These are phyloP conservation scores for Psettodes erumei DNA, from an alignment of 2,113 vertebrate genomes.

Conservation along the genomic window DNA sequence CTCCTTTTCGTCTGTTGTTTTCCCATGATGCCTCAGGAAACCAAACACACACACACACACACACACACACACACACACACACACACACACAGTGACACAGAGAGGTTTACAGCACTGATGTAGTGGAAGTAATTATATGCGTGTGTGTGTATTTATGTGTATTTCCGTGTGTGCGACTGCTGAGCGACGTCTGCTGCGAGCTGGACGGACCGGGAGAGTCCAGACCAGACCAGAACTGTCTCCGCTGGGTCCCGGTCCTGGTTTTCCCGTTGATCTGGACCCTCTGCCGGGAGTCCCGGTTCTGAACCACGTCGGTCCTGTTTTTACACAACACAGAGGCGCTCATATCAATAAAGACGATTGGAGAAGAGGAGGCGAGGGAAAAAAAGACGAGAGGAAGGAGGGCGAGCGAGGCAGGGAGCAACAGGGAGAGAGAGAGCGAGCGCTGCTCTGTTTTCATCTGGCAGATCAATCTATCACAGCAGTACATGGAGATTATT, in stretches of 20 bases:
- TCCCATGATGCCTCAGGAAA: slow-evolving; percentile 53
- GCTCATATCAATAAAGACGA: not conserved
- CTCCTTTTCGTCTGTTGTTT: slow-evolving; percentile 39
- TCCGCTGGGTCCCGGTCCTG: too few species aligned
- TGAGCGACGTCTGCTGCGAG: slow-evolving; percentile 15
- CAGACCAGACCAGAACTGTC: too few species aligned
- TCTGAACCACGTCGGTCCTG: too few species aligned
- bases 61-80: slow-evolving; percentile 4
- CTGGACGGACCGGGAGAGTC: not conserved
- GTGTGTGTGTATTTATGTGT: slow-evolving; percentile 22
- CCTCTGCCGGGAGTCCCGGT: too few species aligned
- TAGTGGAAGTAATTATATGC: slow-evolving; percentile 46
- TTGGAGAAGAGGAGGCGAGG: not conserved
- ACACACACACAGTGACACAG: slow-evolving; percentile 30
- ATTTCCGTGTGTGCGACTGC: slow-evolving; percentile 2
- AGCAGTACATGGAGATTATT: slow-evolving; percentile 64
- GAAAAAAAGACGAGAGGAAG: not conserved
- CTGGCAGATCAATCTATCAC: slow-evolving; percentile 53
- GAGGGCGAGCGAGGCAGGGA: not conserved
- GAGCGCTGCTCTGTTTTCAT: slow-evolving; percentile 47
- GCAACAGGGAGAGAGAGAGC: slow-evolving; percentile 1
- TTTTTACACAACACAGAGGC: too few species aligned
- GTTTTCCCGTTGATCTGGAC: too few species aligned
- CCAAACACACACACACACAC: slow-evolving; percentile 16
- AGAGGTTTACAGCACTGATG: slow-evolving; percentile 35